Evolutionary conservation across 2,113 vertebrate species (phyloP), one percentile per base, ranked within the genome.

Genomic region (Chaetura pelagica): DNA sequence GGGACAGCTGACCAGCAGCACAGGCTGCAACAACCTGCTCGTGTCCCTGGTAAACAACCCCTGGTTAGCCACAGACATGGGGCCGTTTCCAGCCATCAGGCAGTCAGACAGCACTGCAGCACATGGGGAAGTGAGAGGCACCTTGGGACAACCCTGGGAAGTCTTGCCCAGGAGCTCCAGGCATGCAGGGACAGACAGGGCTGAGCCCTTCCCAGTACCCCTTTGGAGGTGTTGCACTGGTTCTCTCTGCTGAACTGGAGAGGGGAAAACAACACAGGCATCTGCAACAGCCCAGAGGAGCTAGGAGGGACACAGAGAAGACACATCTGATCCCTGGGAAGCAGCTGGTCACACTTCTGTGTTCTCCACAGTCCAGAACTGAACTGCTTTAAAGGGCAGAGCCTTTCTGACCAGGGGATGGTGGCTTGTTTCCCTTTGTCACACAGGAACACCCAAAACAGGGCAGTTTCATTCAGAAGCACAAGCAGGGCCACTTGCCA

Each of bases 261-360:
- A 40, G 71, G 59, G 48, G 67, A 63, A 64, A 48, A n/a, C 42
- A 52, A 29, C 0, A 2, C 30, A 8, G 69, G 40, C 15, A 27
- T 6, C 34, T 27, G 52, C 30, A 9, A 9, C 23, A 34, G 54
- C 32, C 10, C 59, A 5, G 6, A 2, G 10, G 59, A 27, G 35
- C 63, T 10, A 16, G 38, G 71, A 26, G 61, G 69, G 40, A 30
- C 4, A 58, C 44, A 4, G 27, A 42, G 38, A 63, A 12, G 59
- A 18, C 12, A 46, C 1, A 1, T 2, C 21, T 3, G 40, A 61
- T 2, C 6, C 14, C 2, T 4, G 35, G 1, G 38, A n/a, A 18
- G 92, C 79, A 90, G 74, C 74, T 27, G 66, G 6, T 29, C 4
- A 27, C n/a, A 13, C 27, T 19, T 15, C 57, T 12, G n/a, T 9